Evolutionary conservation across 1,140 invertebrate species (phyloP), one percentile per base, ranked within the genome.

Genomic region (Leucophenga varia): DNA sequence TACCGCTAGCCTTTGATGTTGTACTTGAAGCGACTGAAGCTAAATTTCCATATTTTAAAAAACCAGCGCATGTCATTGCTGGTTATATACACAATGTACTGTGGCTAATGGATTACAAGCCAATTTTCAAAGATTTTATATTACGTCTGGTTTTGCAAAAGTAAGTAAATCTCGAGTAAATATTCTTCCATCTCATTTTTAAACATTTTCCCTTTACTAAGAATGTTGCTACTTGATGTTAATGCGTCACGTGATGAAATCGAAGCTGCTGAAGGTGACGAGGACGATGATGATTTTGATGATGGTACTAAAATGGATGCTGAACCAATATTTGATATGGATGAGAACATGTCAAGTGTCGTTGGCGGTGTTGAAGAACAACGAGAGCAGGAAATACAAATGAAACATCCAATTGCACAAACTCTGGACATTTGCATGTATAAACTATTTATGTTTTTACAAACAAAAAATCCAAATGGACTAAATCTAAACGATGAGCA

Each of bases 181-280:
- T 32, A 47, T 18, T 37, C 16, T 37, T 50, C 7, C 35, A 25
- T 53, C 30, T 17, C 37, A 30, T 0, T 22, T 1, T 30, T n/a
- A n/a, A 28, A 28, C 10, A 22, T 36, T 13, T 30, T 18, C 40
- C 2, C 16, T 32, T 52, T 43, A 3, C 52, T n/a, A n/a, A 87
- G 85, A 58, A 70, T 91, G 55, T 72, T 86, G 20, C 70, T 81
- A 42, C 74, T 90, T 50, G 88, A 91, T 77, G 83, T 87, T 0
- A 81, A 82, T 68, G 78, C 80, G 35, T 80, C 84, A 22, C 77
- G 76, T 43, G 76, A 78, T 46, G 79, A 82, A 59, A 78, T 84
- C 32, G 75, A 80, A 40, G 64, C 72, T 14, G 55, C 72, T 3
- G 53, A 72, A 10, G 42, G 47, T 31, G 65, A 78, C 25, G 73